These are phyloP conservation scores for Tapera naevia DNA, from an alignment of 2,797 vertebrate species.

Conservation along the genomic window DNA sequence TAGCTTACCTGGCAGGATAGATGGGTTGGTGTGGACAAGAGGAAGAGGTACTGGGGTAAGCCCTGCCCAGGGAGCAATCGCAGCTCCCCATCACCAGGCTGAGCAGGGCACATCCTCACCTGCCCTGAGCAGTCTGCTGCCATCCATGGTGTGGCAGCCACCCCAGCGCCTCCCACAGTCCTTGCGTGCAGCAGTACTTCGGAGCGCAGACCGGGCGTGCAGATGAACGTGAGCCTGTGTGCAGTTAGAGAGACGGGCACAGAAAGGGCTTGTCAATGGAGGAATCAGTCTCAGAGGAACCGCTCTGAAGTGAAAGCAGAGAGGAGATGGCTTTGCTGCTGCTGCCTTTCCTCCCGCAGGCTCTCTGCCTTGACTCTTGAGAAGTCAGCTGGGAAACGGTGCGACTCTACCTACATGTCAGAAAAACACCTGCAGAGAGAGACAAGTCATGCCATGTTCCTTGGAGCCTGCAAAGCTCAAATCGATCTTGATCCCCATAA, in stretches of 20 bases:
- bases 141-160: accelerated
- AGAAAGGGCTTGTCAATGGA: not conserved
- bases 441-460: conserved; percentile 21
- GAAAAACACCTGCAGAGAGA: conserved; percentile 52
- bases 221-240: not conserved
- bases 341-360: conserved; percentile 51
- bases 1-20: not conserved
- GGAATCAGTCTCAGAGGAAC: conserved; percentile 17
- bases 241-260: not conserved
- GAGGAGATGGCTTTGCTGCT: conserved; percentile 47
- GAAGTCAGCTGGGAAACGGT: conserved; percentile 40
- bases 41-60: not conserved
- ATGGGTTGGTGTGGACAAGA: not conserved
- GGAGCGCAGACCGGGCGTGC: not conserved
- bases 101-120: not conserved
- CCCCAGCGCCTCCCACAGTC: accelerated
- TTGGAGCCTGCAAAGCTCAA: not conserved
- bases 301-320: conserved; percentile 28
- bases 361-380: conserved; percentile 30
- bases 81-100: not conserved
- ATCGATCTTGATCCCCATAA: conserved; percentile 7
- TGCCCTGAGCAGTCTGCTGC: not conserved
- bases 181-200: not conserved
- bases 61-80: not conserved
- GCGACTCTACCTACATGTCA: conserved; percentile 29